Evolutionary conservation across 23 tunicate species (phyloP), one percentile per base, ranked within the genome.

Genomic region (Halocynthia aurantium): DNA sequence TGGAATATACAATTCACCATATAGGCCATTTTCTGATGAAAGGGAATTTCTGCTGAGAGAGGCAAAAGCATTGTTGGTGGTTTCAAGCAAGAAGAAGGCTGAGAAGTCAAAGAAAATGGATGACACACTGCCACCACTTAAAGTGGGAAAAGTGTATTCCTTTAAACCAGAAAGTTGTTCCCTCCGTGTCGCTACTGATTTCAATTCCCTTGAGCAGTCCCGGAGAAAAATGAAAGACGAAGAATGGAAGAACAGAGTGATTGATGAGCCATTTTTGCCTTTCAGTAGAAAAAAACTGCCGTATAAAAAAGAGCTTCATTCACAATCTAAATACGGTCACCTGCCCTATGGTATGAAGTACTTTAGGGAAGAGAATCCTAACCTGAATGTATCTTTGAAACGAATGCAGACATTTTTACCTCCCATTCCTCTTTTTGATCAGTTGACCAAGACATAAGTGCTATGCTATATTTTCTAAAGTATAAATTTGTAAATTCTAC

Each of bases 1-100:
- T 19, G 97, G 97, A 7, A 73, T 91, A 49, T 91, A 91, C 80
- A 91, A 91, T 54, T 91, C 97, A 21, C 97, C 97, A 19, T 85
- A 76, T 70, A 57, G 82, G 77, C 63, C 78, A 8, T 53, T 53
- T 19, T 83, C 88, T 40, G 67, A 81, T 80, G 88, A 84, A 80
- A 91, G 85, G 90, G 97, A 91, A 67, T 74, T 56, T 58, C 71
- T 81, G 44, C 73, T 91, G 61, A 72, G 89, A 12, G 69, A 62
- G 18, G 84, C 85, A 49, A 70, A 76, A 44, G 90, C 90, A 5
- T 62, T 76, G 55, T 65, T 72, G n/a, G 44, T 31, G 44, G 44
- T 31, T 31, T 1, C 1, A 31, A 31, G 44, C 44, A 31, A 31
- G 44, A 31, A 31, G 44, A 31, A 31, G 4, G 44, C 4, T 31